Evolutionary conservation across 2,113 vertebrate genomes (phyloP).

Genomic region (Sapayoa aenigma): DNA sequence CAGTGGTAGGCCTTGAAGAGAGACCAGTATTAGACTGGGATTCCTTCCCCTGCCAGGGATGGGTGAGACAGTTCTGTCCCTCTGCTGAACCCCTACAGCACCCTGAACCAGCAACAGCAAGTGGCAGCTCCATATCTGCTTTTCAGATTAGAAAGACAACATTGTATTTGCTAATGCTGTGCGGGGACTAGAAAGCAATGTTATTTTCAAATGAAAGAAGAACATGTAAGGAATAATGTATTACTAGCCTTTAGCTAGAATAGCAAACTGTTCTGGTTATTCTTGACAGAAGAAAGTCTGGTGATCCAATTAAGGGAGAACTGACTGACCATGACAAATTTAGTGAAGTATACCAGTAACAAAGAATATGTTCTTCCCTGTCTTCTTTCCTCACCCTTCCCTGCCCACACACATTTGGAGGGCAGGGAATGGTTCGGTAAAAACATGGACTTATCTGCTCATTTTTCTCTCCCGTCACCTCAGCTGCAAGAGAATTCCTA

Average conservation of each 20-base stretch:
- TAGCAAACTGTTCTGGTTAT: not conserved
- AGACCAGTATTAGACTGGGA: not conserved
- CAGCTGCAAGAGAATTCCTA: not conserved
- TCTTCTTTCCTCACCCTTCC: not conserved
- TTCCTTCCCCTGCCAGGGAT: not conserved
- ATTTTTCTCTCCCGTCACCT: not conserved
- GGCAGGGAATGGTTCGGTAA: not conserved
- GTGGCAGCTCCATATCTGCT: not conserved
- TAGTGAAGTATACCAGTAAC: not conserved
- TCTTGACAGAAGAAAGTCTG: not conserved
- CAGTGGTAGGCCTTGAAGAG: not conserved
- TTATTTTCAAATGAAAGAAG: not conserved
- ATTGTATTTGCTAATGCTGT: not conserved
- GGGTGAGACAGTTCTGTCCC: accelerated
- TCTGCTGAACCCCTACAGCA: not conserved
- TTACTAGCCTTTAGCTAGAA: not conserved
- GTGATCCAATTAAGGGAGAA: not conserved
- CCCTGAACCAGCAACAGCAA: not conserved
- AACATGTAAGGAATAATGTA: not conserved
- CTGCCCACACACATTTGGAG: not conserved
- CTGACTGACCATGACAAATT: not conserved
- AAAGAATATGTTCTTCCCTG: not conserved
- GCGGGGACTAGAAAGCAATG: not conserved
- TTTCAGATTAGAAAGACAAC: not conserved
- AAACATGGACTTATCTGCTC: not conserved